A percentile compares a stretch with the other conserved stretches of the same genome.
Evolutionary conservation across 2,888 invertebrate species (phyloP).

Genomic region (Sericinus montela): DNA sequence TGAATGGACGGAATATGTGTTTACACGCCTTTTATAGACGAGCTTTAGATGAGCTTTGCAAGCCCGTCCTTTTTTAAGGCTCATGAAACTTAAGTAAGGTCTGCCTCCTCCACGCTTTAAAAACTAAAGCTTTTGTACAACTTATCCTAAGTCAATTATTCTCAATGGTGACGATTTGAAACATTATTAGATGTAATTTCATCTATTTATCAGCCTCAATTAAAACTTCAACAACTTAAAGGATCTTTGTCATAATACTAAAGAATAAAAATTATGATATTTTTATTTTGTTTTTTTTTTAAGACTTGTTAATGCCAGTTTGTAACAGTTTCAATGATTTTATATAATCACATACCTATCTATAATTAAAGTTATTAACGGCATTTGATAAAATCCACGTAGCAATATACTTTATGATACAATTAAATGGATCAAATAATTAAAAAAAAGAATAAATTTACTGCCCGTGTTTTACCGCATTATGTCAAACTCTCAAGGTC

Average conservation of each 20-base stretch:
- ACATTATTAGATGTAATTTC: too few relatives aligned
- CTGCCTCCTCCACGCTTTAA: background rate
- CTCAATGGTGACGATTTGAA: too few relatives aligned
- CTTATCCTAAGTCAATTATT: too few relatives aligned
- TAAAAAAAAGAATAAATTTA: constrained; percentile 31
- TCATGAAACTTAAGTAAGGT: background rate
- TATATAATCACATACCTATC: constrained; percentile 8
- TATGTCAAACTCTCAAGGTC: constrained; percentile 44
- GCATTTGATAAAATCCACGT: constrained; percentile 16
- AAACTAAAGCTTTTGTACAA: background rate
- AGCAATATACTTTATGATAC: constrained; percentile 17
- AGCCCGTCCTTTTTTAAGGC: background rate
- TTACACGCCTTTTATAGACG: constrained; percentile 34
- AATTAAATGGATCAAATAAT: constrained; percentile 22
- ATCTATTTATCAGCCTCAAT: too few relatives aligned
- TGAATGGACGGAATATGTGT: constrained; percentile 32
- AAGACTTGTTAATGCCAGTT: background rate
- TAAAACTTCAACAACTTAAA: too few relatives aligned
- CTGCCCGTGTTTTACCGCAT: constrained; percentile 27
- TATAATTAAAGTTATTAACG: constrained; percentile 18
- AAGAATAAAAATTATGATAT: too few relatives aligned
- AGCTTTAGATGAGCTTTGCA: constrained; percentile 17
- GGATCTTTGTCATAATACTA: too few relatives aligned
- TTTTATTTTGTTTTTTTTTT: background rate
- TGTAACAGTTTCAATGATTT: constrained; percentile 2